Percentiles rank a stretch among this genome's conserved stretches.
These are phyloP conservation scores for Ibidorhyncha struthersii DNA, from an alignment of 2,113 vertebrate genomes.

Conservation along the genomic window DNA sequence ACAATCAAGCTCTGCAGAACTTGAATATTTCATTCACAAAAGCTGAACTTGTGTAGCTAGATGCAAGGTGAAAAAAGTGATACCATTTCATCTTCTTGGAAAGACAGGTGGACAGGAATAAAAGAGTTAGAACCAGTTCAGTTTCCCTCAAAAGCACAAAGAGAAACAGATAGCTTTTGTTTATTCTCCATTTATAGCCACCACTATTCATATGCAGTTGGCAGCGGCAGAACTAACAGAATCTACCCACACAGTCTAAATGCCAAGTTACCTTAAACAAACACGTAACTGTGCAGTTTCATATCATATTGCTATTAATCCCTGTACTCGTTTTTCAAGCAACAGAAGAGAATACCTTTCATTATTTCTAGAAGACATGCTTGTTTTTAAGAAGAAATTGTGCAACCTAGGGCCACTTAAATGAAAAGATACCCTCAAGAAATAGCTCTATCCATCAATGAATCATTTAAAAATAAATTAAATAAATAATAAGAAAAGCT, in stretches of 20 bases:
- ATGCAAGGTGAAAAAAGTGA: not conserved
- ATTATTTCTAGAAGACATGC: not conserved
- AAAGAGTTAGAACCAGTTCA: not conserved
- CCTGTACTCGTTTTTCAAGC: not conserved
- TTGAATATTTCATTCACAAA: not conserved
- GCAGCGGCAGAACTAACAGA: not conserved
- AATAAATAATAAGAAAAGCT: not conserved
- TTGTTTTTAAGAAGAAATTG: not conserved
- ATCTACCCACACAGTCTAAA: not conserved
- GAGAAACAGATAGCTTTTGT: not conserved
- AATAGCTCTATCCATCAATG: not conserved
- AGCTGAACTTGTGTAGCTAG: not conserved
- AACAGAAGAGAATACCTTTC: not conserved
- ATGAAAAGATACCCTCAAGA: not conserved
- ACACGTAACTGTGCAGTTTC: not conserved
- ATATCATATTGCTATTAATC: not conserved
- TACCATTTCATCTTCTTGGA: not conserved
- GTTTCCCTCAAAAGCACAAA: not conserved
- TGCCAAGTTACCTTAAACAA: not conserved
- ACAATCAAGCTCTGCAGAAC: not conserved
- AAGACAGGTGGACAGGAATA: not conserved
- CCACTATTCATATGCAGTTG: not conserved
- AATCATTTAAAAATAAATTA: not conserved
- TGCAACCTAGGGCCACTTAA: not conserved
- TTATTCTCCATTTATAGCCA: not conserved